Base-by-base conservation (phyloP, 2,113 vertebrate genomes). In the Sphaerodactylus townsendi region DNA sequence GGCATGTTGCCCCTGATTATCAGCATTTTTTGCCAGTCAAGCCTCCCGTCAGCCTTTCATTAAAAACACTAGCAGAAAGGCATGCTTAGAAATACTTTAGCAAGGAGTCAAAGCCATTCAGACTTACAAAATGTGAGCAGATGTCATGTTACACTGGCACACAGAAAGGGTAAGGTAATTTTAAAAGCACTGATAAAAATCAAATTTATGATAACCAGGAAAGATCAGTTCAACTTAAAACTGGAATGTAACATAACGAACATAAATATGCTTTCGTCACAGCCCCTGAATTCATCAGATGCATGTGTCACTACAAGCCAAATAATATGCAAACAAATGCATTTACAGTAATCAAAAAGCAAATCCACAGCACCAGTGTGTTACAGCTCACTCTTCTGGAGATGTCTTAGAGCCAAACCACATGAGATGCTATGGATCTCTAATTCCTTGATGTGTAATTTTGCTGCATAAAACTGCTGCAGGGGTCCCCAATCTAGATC, bases 1-100 rank as follows among this genome's bases (percentile, higher is more conserved):
- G 83, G 83, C 35, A 70, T 39, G 39, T 71, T 70, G 83, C 50
- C 75, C 44, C 21, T 59, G 37, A 78, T 62, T 46, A 78, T 84
- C 83, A 78, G 75, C 83, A 78, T 53, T 77, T 84, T 53, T 77
- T 71, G 48, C 50, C 37, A 70, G 30, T 46, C 77, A 62, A 62
- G 23, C n/a, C 30, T 84, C 30, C 76, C 28, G 62, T 78, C 39
- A 71, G 46, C 21, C 65, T 77, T 84, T 78, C 75, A 78, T n/a
- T 78, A 78, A 59, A 84, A 13, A 78, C 69, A 71, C 28, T 70
- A 62, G 74, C 21, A 70, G 59, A 84, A 77, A 59, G 33, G 41
- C 50, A 77, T 35, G 21, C 6, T 19, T 62, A 59, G 62, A 77
- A 84, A 84, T 77, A 35, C 23, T 70, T 59, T 39, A 70, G 48